A percentile compares a stretch with the other conserved stretches of the same genome.
Evolutionary conservation across 2,797 vertebrate genomes (phyloP).

Genomic region (Alfaro cultratus): DNA sequence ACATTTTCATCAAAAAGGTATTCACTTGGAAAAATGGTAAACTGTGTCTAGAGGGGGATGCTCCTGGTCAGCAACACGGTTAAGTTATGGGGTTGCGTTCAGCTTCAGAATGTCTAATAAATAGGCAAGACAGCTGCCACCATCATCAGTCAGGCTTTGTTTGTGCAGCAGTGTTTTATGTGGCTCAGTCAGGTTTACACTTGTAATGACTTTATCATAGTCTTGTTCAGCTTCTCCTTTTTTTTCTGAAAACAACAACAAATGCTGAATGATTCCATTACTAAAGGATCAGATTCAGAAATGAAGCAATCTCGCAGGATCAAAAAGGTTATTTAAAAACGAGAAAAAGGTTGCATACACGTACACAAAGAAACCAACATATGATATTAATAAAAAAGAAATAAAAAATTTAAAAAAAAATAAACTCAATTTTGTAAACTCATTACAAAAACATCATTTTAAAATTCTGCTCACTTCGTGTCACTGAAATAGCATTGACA

Average conservation of each 20-base stretch:
- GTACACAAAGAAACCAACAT: background rate
- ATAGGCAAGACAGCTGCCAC: conserved; percentile 6
- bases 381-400: background rate
- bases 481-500: background rate
- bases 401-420: background rate
- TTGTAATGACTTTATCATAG: conserved; percentile 1
- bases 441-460: background rate
- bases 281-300: conserved; percentile 10
- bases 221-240: background rate
- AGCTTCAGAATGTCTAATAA: background rate
- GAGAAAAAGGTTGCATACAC: background rate
- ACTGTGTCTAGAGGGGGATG: conserved; percentile 16
- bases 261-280: background rate
- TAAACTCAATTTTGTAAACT: background rate
- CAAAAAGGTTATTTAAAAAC: background rate
- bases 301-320: background rate
- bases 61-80: conserved; percentile 20
- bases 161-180: conserved; percentile 9
- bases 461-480: background rate
- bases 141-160: conserved; percentile 8
- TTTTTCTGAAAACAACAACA: conserved; percentile 9
- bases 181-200: conserved; percentile 2
- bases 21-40: conserved; percentile 47
- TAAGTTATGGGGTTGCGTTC: conserved; percentile 1
- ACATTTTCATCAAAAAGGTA: conserved; percentile 37